A percentile compares a stretch with the other conserved stretches of the same genome.
Conservation (phyloP, 2,113 vertebrate species). For the Bufo bufo region DNA sequence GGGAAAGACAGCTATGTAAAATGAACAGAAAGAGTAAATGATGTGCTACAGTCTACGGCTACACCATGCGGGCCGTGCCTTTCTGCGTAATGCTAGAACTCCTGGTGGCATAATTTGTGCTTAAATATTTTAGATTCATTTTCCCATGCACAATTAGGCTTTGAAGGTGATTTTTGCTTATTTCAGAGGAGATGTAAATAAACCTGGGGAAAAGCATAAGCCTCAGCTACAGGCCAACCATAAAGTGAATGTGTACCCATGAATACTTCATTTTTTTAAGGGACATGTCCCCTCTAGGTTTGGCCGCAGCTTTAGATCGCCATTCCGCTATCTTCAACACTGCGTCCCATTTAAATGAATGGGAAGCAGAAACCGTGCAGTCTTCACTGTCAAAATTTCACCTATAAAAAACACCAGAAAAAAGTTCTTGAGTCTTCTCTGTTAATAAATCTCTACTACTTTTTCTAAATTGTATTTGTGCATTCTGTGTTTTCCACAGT, state of each 20-base stretch:
- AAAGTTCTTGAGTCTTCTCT: no score
- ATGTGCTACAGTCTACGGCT: not conserved
- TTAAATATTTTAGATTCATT: constrained; percentile 20
- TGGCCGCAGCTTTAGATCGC: no score
- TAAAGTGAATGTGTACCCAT: not conserved
- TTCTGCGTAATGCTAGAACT: constrained; percentile 2
- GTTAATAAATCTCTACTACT: no score
- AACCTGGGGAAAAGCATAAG: not conserved
- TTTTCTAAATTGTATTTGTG: no score
- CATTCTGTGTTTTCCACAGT: no score
- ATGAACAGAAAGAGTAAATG: constrained; percentile 11
- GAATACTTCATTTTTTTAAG: not conserved
- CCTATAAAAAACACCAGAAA: no score
- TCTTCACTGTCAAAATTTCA: no score
- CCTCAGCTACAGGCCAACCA: not conserved
- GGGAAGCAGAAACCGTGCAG: no score
- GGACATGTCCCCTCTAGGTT: no score
- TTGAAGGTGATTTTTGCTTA: not conserved
- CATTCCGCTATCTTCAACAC: no score
- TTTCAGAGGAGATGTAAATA: not conserved
- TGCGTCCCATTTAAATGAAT: no score
- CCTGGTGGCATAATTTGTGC: not conserved
- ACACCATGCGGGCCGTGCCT: not conserved
- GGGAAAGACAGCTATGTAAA: not conserved
- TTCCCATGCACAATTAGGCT: constrained; percentile 17